Evolutionary conservation across 2,797 vertebrate species (phyloP), one percentile per base, ranked within the genome.

Genomic region (Esox lucius): DNA sequence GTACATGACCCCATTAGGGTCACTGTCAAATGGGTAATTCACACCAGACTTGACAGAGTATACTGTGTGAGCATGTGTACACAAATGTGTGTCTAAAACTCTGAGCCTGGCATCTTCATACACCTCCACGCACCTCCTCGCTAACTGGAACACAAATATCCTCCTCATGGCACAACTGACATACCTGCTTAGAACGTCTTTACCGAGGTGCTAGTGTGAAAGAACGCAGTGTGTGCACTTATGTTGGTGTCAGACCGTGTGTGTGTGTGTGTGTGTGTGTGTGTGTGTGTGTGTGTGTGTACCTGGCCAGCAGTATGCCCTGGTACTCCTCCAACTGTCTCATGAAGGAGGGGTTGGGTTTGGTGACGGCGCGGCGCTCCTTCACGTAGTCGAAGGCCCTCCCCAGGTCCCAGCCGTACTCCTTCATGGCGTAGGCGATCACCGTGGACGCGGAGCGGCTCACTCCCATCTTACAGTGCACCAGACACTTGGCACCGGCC

Each of bases 391-490:
- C 94, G 1, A 96, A 97, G 1, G 98, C 98, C 1, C 92, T 92
- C 81, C 97, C 96, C 88, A 99, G 93, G 87, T 97, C 95, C 98
- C 98, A 99, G 93, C 97, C 97, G 0, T 98, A 98, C 39, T 99
- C 98, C 87, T 99, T 99, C 98, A 99, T 99, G 61, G 98, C 97
- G 0, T 99, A 99, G 28, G 98, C 98, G 7, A 99, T 99, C 75
- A 99, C 98, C 0, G 98, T 99, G 89, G 98, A 98, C 0, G 97
- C 98, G 0, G 98, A 99, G 75, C 97, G 96, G 70, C 98, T 99
- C 87, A 99, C 96, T 0, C 98, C 98, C 98, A 98, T 99, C 89
- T 99, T 99, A 90, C 98, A 99, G 92, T 99, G 98, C 80, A 99
- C 98, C 80, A 99, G 94, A 89, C 97, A 99, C 90, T 99, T 99